Conservation (phyloP, 2,797 vertebrate species). For the Ptychadena robeensis region DNA sequence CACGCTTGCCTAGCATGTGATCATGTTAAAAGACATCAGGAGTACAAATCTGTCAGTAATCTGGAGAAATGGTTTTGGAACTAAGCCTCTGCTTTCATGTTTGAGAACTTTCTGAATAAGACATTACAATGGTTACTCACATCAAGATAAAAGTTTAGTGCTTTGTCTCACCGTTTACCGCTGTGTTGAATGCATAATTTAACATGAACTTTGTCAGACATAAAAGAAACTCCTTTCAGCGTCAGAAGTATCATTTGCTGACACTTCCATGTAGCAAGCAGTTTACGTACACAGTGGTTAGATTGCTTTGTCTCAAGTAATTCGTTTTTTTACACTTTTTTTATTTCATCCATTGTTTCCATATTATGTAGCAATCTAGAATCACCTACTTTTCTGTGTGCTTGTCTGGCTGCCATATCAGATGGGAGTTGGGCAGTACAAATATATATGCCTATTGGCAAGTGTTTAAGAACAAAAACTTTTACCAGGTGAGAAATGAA, state of each 20-base stretch:
- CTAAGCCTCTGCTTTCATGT: constrained; percentile 67
- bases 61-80: constrained; percentile 99
- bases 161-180: constrained; percentile 66
- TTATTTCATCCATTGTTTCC: constrained; percentile 58
- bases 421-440: not conserved
- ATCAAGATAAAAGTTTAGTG: constrained; percentile 63
- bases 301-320: constrained; percentile 70
- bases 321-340: constrained; percentile 65
- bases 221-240: constrained; percentile 64
- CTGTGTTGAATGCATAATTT: constrained; percentile 68
- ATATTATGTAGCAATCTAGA: constrained; percentile 62
- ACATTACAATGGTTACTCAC: constrained; percentile 63
- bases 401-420: constrained; percentile 40
- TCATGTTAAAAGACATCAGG: constrained; percentile 91
- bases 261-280: constrained; percentile 70
- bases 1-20: constrained; percentile 96
- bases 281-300: constrained; percentile 70
- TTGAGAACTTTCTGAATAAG: constrained; percentile 64
- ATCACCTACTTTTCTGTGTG: constrained; percentile 62
- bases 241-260: constrained; percentile 69
- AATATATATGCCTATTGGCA: not conserved
- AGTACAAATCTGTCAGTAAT: constrained; percentile 92
- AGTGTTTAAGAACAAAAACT: not conserved
- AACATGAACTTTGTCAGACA: constrained; percentile 70
- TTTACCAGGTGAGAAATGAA: constrained; percentile 1